Evolutionary conservation across 2,797 vertebrate species (phyloP), one percentile per base, ranked within the genome.

Genomic region (Rhodeus uyekii): DNA sequence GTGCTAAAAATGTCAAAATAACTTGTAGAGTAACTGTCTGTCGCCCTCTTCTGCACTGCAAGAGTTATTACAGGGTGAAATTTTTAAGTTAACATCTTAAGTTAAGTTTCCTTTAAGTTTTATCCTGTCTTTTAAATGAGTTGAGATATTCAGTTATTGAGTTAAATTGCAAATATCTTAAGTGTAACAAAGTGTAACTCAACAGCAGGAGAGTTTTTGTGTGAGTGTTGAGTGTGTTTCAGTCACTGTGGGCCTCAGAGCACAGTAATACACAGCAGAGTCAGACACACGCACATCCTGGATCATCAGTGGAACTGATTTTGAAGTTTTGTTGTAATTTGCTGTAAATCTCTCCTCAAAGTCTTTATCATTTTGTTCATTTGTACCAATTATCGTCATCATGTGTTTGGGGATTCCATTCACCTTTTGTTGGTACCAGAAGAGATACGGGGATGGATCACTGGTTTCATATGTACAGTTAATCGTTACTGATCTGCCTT

Each of bases 351-450:
- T 88, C 60, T 82, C 2, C 1, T 67, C 1, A 12, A 50, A 50
- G 24, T 65, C 53, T 18, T 46, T 67, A 22, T 80, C 84, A 2
- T 76, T 39, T 5, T 76, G 63, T 27, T 8, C 36, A 58, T 0
- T 10, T 61, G 19, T 34, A 53, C 0, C 13, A 78, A 34, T 0
- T 29, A 48, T 79, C 48, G 0, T 6, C 81, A 89, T 63, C 24
- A 88, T 85, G 46, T 83, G 44, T 81, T 76, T 75, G 8, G 84
- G 74, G 55, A 77, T 58, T 24, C 68, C 64, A 12, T n/a, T 82
- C 12, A 76, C 9, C 42, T 22, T 50, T 73, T 90, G 83, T 38
- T 89, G 88, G 63, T 88, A 89, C 87, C 88, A 89, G 75, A 84
- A 80, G n/a, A 90, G 80, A 72, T 84, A 85, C 18, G 2, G 14